These are phyloP conservation scores for Orientallactaga bullata DNA, from an alignment of 2,113 vertebrate species.

Conservation along the genomic window DNA sequence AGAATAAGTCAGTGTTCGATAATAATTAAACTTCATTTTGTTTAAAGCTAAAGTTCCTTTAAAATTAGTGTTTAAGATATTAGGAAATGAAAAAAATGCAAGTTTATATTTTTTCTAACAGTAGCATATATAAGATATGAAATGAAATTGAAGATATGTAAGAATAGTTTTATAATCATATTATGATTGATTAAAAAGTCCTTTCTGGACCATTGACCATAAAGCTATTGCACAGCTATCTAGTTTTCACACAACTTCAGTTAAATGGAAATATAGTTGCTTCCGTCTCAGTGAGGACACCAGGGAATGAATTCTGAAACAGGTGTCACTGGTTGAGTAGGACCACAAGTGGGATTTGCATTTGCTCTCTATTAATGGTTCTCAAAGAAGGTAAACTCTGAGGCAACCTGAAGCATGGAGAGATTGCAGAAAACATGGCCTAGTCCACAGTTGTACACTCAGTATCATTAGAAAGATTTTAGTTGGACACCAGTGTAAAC, in stretches of 20 bases:
- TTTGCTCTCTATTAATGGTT: constrained; percentile 80
- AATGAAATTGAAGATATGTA: neutral
- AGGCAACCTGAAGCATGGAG: constrained; percentile 22
- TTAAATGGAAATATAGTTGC: constrained; percentile 67
- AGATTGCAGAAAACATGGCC: constrained; percentile 45
- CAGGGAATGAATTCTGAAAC: constrained; percentile 76
- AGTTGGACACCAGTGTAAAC: constrained; percentile 12
- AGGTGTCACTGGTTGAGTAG: constrained; percentile 77
- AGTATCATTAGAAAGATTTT: constrained; percentile 45
- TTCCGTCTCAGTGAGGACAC: constrained; percentile 69
- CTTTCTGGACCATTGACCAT: neutral
- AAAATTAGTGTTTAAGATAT: constrained; percentile 27
- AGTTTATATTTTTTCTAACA: constrained; percentile 22
- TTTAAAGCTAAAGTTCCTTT: neutral
- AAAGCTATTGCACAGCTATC: neutral
- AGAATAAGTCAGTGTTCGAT: neutral
- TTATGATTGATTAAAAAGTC: constrained; percentile 3
- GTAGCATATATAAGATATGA: neutral
- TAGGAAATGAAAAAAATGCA: constrained; percentile 10
- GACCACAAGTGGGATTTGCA: constrained; percentile 80
- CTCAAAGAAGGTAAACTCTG: constrained; percentile 77
- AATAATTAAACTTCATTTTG: neutral
- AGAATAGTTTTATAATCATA: constrained; percentile 2
- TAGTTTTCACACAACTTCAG: constrained; percentile 48
- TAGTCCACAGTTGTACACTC: neutral